A percentile compares a stretch with the other conserved stretches of the same genome.
Conservation (phyloP, 2,113 vertebrate species). For the Hippoglossus stenolepis region DNA sequence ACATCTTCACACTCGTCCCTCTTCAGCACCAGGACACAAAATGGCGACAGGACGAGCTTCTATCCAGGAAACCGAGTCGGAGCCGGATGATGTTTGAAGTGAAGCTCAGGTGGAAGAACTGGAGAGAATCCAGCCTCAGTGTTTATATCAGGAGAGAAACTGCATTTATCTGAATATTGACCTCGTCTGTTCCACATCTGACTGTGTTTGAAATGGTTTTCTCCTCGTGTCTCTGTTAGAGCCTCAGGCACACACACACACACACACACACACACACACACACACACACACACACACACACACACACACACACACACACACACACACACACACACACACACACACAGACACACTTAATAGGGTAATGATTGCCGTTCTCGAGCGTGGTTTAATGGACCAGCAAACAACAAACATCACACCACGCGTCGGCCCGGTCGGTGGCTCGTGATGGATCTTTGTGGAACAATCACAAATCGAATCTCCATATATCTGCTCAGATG, state of each 20-base stretch:
- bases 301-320: constrained; percentile 21
- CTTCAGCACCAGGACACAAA: too few species aligned
- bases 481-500: constrained; percentile 16
- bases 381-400: constrained; percentile 46
- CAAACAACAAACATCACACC: constrained; percentile 39
- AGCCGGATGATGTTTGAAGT: too few species aligned
- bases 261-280: constrained; percentile 3
- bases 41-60: too few species aligned
- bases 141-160: too few species aligned
- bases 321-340: constrained; percentile 24
- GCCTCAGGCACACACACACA: constrained; percentile 16
- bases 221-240: background rate
- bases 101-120: too few species aligned
- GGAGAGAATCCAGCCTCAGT: too few species aligned
- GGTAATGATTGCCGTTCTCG: constrained; percentile 23
- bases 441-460: constrained; percentile 17
- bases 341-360: constrained; percentile 11
- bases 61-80: too few species aligned
- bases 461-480: constrained; percentile 36
- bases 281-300: constrained; percentile 21
- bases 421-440: background rate
- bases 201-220: background rate
- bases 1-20: too few species aligned
- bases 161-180: background rate
- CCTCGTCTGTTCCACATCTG: background rate